A percentile compares a stretch with the other conserved stretches of the same genome.
Evolutionary conservation across 2,113 vertebrate species (phyloP).

Genomic region (Arvicanthis niloticus): DNA sequence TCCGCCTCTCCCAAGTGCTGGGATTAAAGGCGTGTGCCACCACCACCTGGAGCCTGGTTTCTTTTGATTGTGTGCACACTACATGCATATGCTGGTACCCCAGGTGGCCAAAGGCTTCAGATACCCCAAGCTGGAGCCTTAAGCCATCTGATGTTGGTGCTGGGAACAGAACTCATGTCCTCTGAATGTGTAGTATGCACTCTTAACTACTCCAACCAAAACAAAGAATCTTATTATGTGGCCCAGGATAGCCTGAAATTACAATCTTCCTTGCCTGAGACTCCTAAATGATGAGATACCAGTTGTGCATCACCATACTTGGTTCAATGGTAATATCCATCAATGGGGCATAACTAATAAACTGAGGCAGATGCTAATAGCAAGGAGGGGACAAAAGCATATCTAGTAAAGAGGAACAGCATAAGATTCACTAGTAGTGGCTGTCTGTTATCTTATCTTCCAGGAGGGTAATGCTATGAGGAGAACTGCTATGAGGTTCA

Average conservation of each 20-base stretch:
- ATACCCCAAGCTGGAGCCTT: neutral
- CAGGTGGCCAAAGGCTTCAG: neutral
- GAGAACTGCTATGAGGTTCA: neutral
- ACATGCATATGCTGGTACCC: neutral
- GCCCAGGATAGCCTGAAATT: neutral
- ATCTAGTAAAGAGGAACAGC: neutral
- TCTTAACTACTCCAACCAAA: neutral
- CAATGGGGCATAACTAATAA: neutral
- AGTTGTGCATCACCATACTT: neutral
- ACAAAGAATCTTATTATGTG: neutral
- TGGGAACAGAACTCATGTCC: neutral
- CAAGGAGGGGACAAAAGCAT: neutral
- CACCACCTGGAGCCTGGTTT: too few species aligned
- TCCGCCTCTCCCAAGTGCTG: too few species aligned
- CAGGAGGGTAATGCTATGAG: neutral
- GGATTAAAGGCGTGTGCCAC: too few species aligned
- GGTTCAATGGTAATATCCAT: neutral
- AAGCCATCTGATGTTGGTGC: neutral
- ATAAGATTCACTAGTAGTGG: neutral
- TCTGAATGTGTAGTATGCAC: neutral
- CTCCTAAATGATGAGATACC: neutral
- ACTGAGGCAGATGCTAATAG: neutral
- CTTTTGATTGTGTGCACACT: neutral
- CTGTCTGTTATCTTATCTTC: neutral
- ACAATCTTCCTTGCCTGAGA: neutral